Evolutionary conservation across 2,888 invertebrate species (phyloP).

Genomic region (Hymenopus coronatus): DNA sequence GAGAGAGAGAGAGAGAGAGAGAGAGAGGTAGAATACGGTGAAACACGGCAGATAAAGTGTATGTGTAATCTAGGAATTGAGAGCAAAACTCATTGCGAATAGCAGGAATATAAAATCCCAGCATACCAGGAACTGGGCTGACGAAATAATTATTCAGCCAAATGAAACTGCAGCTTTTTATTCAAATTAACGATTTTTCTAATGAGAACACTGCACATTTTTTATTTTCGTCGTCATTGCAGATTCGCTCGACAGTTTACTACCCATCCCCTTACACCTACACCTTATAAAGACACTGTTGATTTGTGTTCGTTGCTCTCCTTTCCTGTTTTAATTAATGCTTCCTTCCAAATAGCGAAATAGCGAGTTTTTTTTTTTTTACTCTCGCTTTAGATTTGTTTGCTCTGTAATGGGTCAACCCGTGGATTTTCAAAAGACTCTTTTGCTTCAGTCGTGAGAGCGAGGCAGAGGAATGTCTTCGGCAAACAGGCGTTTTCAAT

Average conservation of each 20-base stretch:
- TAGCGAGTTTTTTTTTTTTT: not conserved
- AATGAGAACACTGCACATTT: not conserved
- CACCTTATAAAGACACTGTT: not conserved
- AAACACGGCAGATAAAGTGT: too few relatives aligned
- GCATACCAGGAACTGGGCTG: not conserved
- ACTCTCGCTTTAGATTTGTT: not conserved
- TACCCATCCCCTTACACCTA: too few relatives aligned
- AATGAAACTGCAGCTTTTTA: not conserved
- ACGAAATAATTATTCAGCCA: not conserved
- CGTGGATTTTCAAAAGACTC: not conserved
- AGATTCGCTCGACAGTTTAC: not conserved
- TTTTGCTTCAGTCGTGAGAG: not conserved
- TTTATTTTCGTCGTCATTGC: not conserved
- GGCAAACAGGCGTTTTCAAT: too few relatives aligned
- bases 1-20: too few relatives aligned
- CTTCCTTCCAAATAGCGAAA: not conserved
- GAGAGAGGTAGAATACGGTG: too few relatives aligned
- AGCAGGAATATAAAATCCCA: not conserved
- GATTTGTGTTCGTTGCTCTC: not conserved
- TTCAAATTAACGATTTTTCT: not conserved
- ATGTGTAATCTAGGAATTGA: too few relatives aligned
- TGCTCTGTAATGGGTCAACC: not conserved
- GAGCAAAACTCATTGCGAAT: not conserved
- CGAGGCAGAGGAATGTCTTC: too few relatives aligned
- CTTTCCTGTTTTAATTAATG: not conserved